Conservation (phyloP, 2,113 vertebrate species). For the Melanostigma gelatinosum region DNA sequence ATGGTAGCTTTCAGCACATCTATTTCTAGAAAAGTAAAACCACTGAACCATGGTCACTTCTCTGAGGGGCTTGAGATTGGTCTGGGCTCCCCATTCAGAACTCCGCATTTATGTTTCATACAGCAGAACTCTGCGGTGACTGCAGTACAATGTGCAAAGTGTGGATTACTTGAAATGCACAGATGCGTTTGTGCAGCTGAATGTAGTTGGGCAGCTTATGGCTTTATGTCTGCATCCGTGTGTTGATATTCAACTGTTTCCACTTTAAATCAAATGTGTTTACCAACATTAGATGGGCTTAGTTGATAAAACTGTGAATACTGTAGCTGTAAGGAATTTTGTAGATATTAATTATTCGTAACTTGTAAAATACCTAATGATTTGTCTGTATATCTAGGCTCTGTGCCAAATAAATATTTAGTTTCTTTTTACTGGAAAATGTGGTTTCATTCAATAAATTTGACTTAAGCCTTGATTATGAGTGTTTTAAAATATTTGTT, state of each 20-base stretch:
- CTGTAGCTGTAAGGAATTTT: not conserved
- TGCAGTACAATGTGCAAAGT: conserved; percentile 30
- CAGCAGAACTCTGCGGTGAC: conserved; percentile 9
- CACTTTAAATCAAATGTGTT: not conserved
- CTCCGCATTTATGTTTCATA: not conserved
- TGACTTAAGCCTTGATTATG: not conserved
- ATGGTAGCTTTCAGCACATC: conserved; percentile 54
- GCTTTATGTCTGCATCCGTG: conserved; percentile 5
- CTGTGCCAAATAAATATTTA: conserved; percentile 55
- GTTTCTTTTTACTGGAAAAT: conserved; percentile 12
- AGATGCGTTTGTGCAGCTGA: conserved; percentile 14
- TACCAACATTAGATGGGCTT: not conserved
- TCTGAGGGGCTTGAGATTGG: conserved; percentile 12
- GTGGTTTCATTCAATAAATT: not conserved
- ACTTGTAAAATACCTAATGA: conserved; percentile 19
- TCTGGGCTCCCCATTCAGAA: not conserved
- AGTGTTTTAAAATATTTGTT: not conserved
- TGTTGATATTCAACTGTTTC: conserved; percentile 5
- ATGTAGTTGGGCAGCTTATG: not conserved
- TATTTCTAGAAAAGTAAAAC: conserved; percentile 48
- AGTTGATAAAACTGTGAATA: conserved; percentile 43
- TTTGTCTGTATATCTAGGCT: conserved; percentile 42
- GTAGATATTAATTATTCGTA: conserved; percentile 33
- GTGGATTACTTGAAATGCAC: conserved; percentile 45
- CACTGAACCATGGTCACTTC: conserved; percentile 6